Evolutionary conservation across 2,888 invertebrate species (phyloP).

Genomic region (Gnatocerus cornutus): DNA sequence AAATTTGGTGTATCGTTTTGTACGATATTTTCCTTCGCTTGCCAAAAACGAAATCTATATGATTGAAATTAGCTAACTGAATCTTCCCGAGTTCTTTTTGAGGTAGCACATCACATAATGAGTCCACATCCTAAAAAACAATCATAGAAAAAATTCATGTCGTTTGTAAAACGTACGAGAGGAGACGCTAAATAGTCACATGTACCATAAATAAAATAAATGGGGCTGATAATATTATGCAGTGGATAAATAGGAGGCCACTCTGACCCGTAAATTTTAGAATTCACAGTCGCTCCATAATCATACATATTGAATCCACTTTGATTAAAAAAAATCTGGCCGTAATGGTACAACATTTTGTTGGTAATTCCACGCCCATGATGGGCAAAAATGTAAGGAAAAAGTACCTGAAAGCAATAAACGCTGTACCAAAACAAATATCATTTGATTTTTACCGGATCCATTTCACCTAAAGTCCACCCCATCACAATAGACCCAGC

Average conservation of each 20-base stretch:
- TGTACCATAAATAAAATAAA: constrained; percentile 8
- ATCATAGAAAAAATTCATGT: not conserved
- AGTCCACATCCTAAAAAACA: not conserved
- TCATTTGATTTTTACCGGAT: constrained; percentile 12
- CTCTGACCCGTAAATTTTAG: not conserved
- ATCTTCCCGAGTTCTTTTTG: not conserved
- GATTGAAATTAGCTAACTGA: not conserved
- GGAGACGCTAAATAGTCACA: not conserved
- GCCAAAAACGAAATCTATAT: not conserved
- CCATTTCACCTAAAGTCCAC: constrained; percentile 11
- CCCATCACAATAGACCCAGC: not conserved
- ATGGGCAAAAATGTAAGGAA: not conserved
- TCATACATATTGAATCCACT: constrained; percentile 8
- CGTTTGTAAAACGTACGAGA: not conserved
- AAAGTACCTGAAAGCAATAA: not conserved
- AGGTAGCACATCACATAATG: not conserved
- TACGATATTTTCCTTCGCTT: constrained; percentile 1
- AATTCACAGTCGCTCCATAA: not conserved
- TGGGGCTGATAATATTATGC: not conserved
- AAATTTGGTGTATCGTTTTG: not conserved
- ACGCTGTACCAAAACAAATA: too few species aligned
- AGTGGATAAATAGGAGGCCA: constrained; percentile 3
- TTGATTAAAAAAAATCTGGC: constrained; percentile 10
- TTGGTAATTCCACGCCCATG: not conserved
- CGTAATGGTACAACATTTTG: constrained; percentile 16